phyloP scores from a whole-genome alignment of 1,140 invertebrate species.

The Bombus waltoni region DNA sequence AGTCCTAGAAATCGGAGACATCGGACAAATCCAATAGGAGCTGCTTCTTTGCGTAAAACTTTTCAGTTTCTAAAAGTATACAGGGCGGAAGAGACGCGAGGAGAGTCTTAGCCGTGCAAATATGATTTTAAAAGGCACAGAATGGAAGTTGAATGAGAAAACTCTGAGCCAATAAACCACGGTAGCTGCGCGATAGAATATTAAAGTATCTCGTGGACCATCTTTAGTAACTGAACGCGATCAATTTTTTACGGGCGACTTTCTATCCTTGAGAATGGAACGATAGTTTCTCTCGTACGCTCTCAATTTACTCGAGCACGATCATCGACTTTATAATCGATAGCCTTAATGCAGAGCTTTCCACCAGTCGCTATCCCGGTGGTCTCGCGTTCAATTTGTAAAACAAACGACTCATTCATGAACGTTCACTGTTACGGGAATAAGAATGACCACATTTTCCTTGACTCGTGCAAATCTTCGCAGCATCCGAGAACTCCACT shows the following conservation, averaged over 20 bases:
- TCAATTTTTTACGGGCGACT: slow-evolving; percentile 13
- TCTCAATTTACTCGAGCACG: slow-evolving; percentile 6
- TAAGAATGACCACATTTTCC: slow-evolving; percentile 49
- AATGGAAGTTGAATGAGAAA: neutral
- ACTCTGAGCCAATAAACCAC: neutral
- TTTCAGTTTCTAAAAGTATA: neutral
- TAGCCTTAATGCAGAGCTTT: slow-evolving; percentile 13
- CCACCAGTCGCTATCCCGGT: slow-evolving; percentile 15
- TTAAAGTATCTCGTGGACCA: neutral
- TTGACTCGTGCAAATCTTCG: neutral
- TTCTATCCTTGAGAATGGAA: slow-evolving; percentile 6
- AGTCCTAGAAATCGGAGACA: no score
- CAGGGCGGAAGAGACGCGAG: neutral
- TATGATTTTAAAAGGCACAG: neutral
- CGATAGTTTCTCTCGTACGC: slow-evolving; percentile 15
- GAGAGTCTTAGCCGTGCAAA: neutral
- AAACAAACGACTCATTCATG: slow-evolving; percentile 43
- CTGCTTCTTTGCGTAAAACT: neutral
- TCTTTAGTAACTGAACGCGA: neutral
- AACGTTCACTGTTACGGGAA: neutral
- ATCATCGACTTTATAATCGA: slow-evolving; percentile 27
- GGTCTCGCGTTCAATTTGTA: neutral
- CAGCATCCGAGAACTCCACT: no score
- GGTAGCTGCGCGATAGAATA: neutral
- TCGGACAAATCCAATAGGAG: no score